Evolutionary conservation across 2,797 vertebrate species (phyloP).

Genomic region (Gorsachius magnificus): DNA sequence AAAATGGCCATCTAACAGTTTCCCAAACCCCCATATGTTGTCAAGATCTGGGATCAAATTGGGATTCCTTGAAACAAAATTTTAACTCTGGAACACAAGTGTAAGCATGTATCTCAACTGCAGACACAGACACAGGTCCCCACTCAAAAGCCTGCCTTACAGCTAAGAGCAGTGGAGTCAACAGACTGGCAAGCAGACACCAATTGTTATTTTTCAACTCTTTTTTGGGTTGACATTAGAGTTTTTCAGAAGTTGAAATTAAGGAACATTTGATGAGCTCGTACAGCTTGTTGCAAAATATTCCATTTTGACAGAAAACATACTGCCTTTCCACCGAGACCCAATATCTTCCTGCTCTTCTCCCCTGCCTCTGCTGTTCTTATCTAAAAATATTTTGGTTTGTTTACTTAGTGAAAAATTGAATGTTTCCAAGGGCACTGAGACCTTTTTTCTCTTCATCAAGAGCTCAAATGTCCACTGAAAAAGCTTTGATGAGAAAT

Average conservation of each 20-base stretch:
- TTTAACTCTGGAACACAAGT: not conserved
- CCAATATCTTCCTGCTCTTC: not conserved
- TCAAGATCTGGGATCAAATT: not conserved
- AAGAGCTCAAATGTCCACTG: not conserved
- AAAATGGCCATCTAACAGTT: not conserved
- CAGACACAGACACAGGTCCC: not conserved
- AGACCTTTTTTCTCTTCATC: slow-evolving; percentile 13
- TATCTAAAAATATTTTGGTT: slow-evolving; percentile 50
- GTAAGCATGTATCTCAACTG: not conserved
- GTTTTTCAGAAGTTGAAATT: not conserved
- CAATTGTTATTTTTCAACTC: not conserved
- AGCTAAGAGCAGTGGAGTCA: not conserved
- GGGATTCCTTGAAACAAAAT: not conserved
- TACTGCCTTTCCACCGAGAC: not conserved
- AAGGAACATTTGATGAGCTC: not conserved
- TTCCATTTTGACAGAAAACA: slow-evolving; percentile 14
- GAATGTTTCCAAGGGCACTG: slow-evolving; percentile 9
- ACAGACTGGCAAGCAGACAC: not conserved
- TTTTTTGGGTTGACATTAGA: not conserved
- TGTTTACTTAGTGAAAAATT: slow-evolving; percentile 51
- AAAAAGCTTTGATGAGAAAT: slow-evolving; percentile 44
- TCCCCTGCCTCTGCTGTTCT: not conserved
- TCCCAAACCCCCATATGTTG: not conserved
- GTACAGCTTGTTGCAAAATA: not conserved
- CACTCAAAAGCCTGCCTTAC: not conserved